These are phyloP conservation scores for Thecocarcelia acutangulata DNA, from an alignment of 2,888 invertebrate genomes.

Conservation along the genomic window DNA sequence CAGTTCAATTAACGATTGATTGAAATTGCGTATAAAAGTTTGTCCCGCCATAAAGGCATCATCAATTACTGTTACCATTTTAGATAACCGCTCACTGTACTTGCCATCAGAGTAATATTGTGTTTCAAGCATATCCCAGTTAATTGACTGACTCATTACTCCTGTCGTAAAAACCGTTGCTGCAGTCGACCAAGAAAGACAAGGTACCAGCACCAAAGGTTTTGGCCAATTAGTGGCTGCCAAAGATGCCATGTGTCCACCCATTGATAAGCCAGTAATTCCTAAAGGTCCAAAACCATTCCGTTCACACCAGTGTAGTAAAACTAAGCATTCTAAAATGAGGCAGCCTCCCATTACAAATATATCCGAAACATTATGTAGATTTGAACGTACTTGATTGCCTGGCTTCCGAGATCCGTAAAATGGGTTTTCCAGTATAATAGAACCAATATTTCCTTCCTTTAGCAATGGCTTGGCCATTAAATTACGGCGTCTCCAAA, in stretches of 20 bases:
- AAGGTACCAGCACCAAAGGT: slow-evolving; percentile 95
- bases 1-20: slow-evolving; percentile 82
- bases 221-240: slow-evolving; percentile 98
- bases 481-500: slow-evolving; percentile 93
- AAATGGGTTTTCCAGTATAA: slow-evolving; percentile 98
- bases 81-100: slow-evolving; percentile 91
- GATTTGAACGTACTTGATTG: slow-evolving; percentile 92
- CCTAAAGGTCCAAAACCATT: slow-evolving; percentile 96
- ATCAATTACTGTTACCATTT: slow-evolving; percentile 91
- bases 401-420: slow-evolving; percentile 94
- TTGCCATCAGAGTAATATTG: slow-evolving; percentile 92
- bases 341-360: slow-evolving; percentile 99
- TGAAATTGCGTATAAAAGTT: slow-evolving; percentile 87
- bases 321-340: slow-evolving; percentile 94
- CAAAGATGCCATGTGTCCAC: slow-evolving; percentile 98
- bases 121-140: slow-evolving; percentile 94
- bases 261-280: slow-evolving; percentile 98
- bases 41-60: slow-evolving; percentile 88
- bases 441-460: slow-evolving; percentile 94
- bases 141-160: slow-evolving; percentile 96
- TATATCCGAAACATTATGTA: slow-evolving; percentile 97
- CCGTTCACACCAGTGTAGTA: slow-evolving; percentile 96
- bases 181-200: slow-evolving; percentile 98
- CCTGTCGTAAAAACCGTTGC: slow-evolving; percentile 97
- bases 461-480: slow-evolving; percentile 95